phyloP scores from a whole-genome alignment of 2,797 vertebrate species.

The Catharus ustulatus region DNA sequence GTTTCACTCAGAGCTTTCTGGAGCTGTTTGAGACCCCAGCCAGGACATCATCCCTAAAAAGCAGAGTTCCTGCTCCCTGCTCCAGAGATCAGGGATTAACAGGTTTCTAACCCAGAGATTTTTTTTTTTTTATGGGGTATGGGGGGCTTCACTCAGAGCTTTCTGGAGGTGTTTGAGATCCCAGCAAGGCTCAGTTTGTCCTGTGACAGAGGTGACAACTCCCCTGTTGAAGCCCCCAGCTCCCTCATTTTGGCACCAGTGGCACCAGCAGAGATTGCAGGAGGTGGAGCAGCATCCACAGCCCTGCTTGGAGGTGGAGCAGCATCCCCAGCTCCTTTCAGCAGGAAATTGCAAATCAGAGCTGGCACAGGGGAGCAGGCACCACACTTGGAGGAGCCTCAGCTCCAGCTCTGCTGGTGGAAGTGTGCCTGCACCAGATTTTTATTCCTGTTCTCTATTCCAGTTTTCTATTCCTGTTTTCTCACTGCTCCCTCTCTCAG shows the following conservation, averaged over 20 bases:
- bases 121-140: rapidly evolving
- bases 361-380: not conserved
- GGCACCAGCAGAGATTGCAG: not conserved
- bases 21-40: no score
- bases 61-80: not conserved
- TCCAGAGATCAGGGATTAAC: no score
- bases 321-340: not conserved
- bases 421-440: not conserved
- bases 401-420: not conserved
- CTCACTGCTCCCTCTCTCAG: not conserved
- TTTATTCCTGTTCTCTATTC: not conserved
- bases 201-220: not conserved
- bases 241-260: not conserved
- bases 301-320: not conserved
- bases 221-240: not conserved
- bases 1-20: not conserved
- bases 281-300: not conserved
- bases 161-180: not conserved
- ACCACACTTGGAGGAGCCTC: not conserved
- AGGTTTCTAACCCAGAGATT: not conserved
- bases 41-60: not conserved
- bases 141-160: not conserved
- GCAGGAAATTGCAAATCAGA: not conserved
- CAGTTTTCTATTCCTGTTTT: not conserved
- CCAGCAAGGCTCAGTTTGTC: not conserved